A percentile compares a stretch with the other conserved stretches of the same genome.
phyloP scores from a whole-genome alignment of 2,113 vertebrate genomes.

The Triplophysa siluroides region DNA sequence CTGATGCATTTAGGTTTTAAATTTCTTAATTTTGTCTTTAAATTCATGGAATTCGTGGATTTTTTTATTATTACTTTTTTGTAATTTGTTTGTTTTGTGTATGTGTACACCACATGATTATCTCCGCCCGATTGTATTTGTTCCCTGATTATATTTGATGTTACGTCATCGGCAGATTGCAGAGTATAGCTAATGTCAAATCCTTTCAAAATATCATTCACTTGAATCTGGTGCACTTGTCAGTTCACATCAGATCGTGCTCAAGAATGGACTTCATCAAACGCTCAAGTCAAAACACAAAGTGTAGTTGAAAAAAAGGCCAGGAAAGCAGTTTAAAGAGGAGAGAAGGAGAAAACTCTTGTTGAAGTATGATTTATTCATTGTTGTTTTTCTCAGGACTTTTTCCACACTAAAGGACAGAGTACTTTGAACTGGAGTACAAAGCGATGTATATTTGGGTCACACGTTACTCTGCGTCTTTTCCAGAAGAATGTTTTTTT shows the following conservation, averaged over 20 bases:
- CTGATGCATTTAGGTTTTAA: too few relatives aligned
- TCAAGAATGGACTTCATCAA: constrained; percentile 30
- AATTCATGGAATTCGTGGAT: too few relatives aligned
- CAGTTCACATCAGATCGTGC: constrained; percentile 21
- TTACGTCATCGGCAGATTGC: constrained; percentile 17
- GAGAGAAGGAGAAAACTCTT: constrained; percentile 51
- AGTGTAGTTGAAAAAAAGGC: constrained; percentile 24
- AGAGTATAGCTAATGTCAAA: not conserved
- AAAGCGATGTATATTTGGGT: constrained; percentile 79
- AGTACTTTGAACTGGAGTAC: constrained; percentile 78
- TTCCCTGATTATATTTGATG: not conserved
- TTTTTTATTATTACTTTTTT: too few relatives aligned
- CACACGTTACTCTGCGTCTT: constrained; percentile 64
- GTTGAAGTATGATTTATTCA: constrained; percentile 75
- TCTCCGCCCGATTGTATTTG: not conserved
- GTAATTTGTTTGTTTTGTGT: too few relatives aligned
- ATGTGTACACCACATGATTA: not conserved
- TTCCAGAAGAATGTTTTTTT: constrained; percentile 53
- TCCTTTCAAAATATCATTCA: constrained; percentile 12
- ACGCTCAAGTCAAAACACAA: constrained; percentile 32
- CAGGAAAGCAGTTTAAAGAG: constrained; percentile 57
- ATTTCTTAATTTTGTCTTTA: too few relatives aligned
- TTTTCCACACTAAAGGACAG: constrained; percentile 69
- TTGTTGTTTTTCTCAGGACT: constrained; percentile 65
- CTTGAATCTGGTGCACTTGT: constrained; percentile 14